Percentiles rank a stretch among this genome's conserved stretches.
Evolutionary conservation across 2,888 invertebrate species (phyloP).

Genomic region (Alsophila aescularia): DNA sequence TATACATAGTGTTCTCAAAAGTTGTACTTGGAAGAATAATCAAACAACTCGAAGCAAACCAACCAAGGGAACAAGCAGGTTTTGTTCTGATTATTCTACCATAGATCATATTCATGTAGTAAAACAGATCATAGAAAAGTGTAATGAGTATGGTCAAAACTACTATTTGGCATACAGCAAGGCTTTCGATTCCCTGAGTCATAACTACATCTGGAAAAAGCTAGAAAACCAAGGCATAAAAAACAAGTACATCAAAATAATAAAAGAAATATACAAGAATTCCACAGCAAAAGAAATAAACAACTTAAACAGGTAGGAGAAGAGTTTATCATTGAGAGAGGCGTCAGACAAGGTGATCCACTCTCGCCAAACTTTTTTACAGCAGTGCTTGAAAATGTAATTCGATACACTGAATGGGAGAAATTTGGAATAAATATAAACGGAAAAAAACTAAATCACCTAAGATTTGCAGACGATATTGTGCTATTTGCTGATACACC

Average conservation of each 20-base stretch:
- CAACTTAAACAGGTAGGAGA: constrained; percentile 34
- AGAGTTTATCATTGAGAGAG: constrained; percentile 27
- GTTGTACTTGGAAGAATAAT: constrained; percentile 24
- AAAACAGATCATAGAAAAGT: too few relatives aligned
- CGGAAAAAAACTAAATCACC: too few relatives aligned
- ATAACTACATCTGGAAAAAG: constrained; percentile 32
- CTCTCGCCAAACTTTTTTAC: constrained; percentile 32
- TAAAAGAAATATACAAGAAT: constrained; percentile 35
- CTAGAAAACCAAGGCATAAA: constrained; percentile 32
- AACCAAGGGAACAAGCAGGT: constrained; percentile 32
- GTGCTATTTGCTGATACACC: constrained; percentile 28
- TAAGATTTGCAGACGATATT: constrained; percentile 29
- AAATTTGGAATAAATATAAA: too few relatives aligned
- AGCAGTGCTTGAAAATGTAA: constrained; percentile 13
- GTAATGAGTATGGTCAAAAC: constrained; percentile 4
- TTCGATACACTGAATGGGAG: not conserved
- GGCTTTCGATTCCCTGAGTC: constrained; percentile 35
- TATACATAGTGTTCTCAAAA: constrained; percentile 28
- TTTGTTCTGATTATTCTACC: constrained; percentile 13
- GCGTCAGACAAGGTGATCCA: constrained; percentile 34
- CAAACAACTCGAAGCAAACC: constrained; percentile 2
- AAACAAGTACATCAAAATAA: constrained; percentile 32
- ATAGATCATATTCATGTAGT: too few relatives aligned
- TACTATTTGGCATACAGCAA: constrained; percentile 35
- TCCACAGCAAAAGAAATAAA: constrained; percentile 32